Base-by-base conservation (phyloP, 2,113 vertebrate species). In the Camarhynchus parvulus region DNA sequence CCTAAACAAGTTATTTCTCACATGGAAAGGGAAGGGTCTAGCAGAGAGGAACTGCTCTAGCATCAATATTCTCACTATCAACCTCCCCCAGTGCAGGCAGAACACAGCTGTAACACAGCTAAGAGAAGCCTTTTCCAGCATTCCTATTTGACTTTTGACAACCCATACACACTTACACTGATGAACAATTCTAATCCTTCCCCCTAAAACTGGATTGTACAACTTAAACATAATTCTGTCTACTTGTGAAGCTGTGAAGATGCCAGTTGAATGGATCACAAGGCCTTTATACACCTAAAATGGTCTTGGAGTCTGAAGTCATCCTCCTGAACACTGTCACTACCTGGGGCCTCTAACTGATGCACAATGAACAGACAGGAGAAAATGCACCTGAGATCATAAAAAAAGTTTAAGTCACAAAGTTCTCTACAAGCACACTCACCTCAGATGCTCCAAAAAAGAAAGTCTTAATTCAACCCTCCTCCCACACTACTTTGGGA, bases 121-220 rank as follows among this genome's bases (percentile, higher is more conserved):
- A 27, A 53, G 10, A 75, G 9, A 56, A 39, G 37, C 14, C 25
- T 75, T 74, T 24, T 21, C 19, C 66, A 68, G 44, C 37, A 63
- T 8, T 42, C 64, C 39, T 68, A 3, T 16, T 59, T 37, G 56
- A 75, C 19, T 47, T 74, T 30, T 72, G 33, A 61, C 59, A 56
- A 33, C 39, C 42, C 44, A 35, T 0, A 30, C 5, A 30, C 0
- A 1, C 27, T 25, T 28, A 33, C 13, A 56, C 2, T 5, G 49
- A 61, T 41, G 76, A 46, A 55, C 14, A 55, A 41, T 22, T 58
- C 49, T 39, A 74, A 50, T 21, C 52, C 50, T 62, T 63, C 14
- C 23, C 56, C 1, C 4, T 41, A n/a, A 69, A 82, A 37, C 3
- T n/a, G 27, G 17, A 73, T 0, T 59, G 42, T 8, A 61, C 23